Evolutionary conservation across 2,888 invertebrate genomes (phyloP), one percentile per base, ranked within the genome.

Genomic region (Stenurella melanura): DNA sequence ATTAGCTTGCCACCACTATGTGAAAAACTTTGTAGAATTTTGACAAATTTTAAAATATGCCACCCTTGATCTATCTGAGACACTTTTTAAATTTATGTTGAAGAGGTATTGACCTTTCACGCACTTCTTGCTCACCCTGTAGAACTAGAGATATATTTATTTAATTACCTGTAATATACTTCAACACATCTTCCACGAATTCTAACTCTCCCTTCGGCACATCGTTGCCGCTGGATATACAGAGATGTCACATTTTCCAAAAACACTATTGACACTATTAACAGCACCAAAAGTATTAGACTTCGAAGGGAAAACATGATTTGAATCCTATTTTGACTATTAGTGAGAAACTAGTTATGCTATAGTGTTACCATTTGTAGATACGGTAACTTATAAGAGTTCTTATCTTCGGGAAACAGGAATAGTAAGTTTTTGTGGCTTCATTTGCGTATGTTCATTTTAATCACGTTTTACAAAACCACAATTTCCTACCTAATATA

Each of bases 271-370:
- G 11, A 0, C 34, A 63, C 61, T 30, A 63, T 26, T 18, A 64
- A 11, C 18, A 61, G 12, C 61, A 18, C 63, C 11, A 64, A 18
- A 64, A 64, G n/a, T 34, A 64, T 38, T 4, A 64, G n/a, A 18
- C 17, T 30, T 38, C 11, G 38, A 38, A 17, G n/a, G 18, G 17
- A 11, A 9, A 64, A n/a, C 63, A 64, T 64, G 17, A 18, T 64
- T n/a, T 21, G 4, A 26, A 18, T 4, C 2, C 10, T 38, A 17
- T 7, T n/a, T 18, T 17, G 0, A 17, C 15, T 30, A 17, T 38
- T 10, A 18, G 1, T 9, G 12, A 9, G 12, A 17, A 17, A 6
- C 6, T 38, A 64, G 34, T 64, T 64, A 17, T 64, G 4, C 2
- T 15, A 12, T 15, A 1, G 15, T 2, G 4, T 42, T 42, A 42